phyloP scores from a whole-genome alignment of 2,888 invertebrate genomes.

The Scaptomyza parva region DNA sequence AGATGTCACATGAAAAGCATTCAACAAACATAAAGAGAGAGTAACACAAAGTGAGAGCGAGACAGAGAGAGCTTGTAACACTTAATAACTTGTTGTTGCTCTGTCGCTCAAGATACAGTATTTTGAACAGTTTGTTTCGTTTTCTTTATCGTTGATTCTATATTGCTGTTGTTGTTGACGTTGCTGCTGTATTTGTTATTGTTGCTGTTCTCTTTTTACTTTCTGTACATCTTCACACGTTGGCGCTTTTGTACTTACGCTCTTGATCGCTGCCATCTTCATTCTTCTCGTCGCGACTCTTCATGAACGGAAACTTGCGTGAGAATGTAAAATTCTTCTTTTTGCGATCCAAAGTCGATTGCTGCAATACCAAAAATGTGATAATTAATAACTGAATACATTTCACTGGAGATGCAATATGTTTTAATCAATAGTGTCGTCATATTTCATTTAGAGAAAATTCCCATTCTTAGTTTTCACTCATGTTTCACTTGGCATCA shows the following conservation, averaged over 20 bases:
- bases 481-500: too few species aligned
- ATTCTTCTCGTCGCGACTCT: constrained; percentile 99
- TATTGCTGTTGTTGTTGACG: constrained; percentile 21
- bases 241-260: constrained; percentile 90
- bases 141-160: constrained; percentile 5
- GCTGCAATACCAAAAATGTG: constrained; percentile 86
- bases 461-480: too few species aligned
- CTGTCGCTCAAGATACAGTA: constrained; percentile 21
- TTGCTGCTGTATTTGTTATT: constrained; percentile 24
- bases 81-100: constrained; percentile 33
- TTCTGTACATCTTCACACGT: constrained; percentile 10
- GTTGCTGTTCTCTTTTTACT: constrained; percentile 7
- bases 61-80: constrained; percentile 14
- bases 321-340: constrained; percentile 99
- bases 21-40: constrained; percentile 8
- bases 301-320: constrained; percentile 99
- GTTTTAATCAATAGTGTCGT: too few species aligned
- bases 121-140: constrained; percentile 2
- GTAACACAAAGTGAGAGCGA: constrained; percentile 19
- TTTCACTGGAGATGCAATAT: too few species aligned
- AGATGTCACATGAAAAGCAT: constrained; percentile 27
- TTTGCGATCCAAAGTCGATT: constrained; percentile 97
- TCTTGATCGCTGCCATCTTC: constrained; percentile 99
- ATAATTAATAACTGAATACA: not conserved
- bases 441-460: too few species aligned